These are phyloP conservation scores for Percopsis omiscomaycus DNA, from an alignment of 2,797 vertebrate species.

Conservation along the genomic window DNA sequence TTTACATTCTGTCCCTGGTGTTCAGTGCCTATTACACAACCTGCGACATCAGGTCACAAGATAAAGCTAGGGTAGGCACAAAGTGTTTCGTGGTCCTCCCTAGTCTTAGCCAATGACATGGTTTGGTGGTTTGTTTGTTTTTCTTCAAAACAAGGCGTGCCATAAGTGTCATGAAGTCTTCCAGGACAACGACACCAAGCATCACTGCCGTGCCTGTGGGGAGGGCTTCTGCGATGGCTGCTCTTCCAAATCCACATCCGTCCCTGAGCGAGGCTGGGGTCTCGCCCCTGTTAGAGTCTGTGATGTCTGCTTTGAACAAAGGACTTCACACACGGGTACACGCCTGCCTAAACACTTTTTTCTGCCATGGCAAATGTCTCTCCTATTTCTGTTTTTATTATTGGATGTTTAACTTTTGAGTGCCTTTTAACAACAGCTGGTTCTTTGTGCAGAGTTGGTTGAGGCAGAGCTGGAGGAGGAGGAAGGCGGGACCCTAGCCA, in stretches of 20 bases:
- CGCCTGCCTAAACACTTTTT: neutral
- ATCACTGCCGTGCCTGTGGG: slow-evolving; percentile 97
- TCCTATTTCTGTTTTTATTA: slow-evolving; percentile 1
- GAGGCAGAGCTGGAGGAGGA: slow-evolving; percentile 83
- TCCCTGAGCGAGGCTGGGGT: slow-evolving; percentile 97
- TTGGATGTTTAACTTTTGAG: slow-evolving; percentile 9
- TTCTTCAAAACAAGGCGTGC: slow-evolving; percentile 80
- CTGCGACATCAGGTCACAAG: slow-evolving; percentile 48
- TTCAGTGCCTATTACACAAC: slow-evolving; percentile 51
- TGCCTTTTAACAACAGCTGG: slow-evolving; percentile 12
- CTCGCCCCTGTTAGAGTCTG: slow-evolving; percentile 94
- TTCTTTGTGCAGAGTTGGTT: slow-evolving; percentile 60
- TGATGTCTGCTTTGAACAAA: slow-evolving; percentile 86
- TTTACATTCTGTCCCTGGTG: slow-evolving; percentile 51
- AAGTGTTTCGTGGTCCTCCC: neutral
- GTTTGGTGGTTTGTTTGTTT: slow-evolving; percentile 24
- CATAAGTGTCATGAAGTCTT: slow-evolving; percentile 89
- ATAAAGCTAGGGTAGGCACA: slow-evolving; percentile 31
- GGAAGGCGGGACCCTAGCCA: slow-evolving; percentile 91
- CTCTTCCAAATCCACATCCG: slow-evolving; percentile 89
- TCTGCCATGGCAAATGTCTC: slow-evolving; percentile 1
- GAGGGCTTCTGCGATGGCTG: slow-evolving; percentile 97
- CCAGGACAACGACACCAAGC: slow-evolving; percentile 96
- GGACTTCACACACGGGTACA: slow-evolving; percentile 65
- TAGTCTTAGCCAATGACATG: slow-evolving; percentile 39